Evolutionary conservation across 1,140 invertebrate species (phyloP).

Genomic region (Leptopilina boulardi): DNA sequence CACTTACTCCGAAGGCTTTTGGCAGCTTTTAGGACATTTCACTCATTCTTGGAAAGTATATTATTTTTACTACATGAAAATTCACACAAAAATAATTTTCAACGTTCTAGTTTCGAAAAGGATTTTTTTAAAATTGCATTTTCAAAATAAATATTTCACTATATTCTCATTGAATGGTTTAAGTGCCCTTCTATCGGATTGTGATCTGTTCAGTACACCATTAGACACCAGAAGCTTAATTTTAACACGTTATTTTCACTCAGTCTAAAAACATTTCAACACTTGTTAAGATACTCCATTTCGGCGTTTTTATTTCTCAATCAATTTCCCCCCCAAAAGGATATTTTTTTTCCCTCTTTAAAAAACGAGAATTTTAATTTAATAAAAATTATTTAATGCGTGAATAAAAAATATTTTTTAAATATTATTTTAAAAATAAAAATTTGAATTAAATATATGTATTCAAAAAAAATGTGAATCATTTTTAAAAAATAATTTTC

Average conservation of each 20-base stretch:
- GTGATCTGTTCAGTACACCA: neutral
- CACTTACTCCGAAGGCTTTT: constrained; percentile 9
- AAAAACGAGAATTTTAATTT: too few species aligned
- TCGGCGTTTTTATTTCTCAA: too few species aligned
- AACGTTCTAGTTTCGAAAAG: neutral
- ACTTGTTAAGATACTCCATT: neutral
- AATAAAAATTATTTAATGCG: too few species aligned
- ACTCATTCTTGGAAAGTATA: constrained; percentile 7
- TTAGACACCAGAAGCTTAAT: neutral
- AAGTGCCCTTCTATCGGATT: constrained; percentile 28
- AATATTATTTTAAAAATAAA: too few species aligned
- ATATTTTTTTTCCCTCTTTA: too few species aligned
- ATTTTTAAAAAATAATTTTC: neutral
- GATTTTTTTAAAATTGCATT: neutral
- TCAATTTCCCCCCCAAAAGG: too few species aligned
- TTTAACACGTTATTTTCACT: neutral
- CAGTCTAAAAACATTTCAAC: neutral
- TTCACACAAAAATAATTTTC: neutral
- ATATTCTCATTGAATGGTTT: constrained; percentile 10
- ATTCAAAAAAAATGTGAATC: neutral
- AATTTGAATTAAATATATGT: too few species aligned
- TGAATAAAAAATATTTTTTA: too few species aligned
- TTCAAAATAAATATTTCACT: neutral
- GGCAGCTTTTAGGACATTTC: constrained; percentile 17
- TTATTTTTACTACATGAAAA: neutral